Percentiles rank a stretch among this genome's conserved stretches.
phyloP scores from a whole-genome alignment of 2,888 invertebrate genomes.

The Glaucopsyche alexis region DNA sequence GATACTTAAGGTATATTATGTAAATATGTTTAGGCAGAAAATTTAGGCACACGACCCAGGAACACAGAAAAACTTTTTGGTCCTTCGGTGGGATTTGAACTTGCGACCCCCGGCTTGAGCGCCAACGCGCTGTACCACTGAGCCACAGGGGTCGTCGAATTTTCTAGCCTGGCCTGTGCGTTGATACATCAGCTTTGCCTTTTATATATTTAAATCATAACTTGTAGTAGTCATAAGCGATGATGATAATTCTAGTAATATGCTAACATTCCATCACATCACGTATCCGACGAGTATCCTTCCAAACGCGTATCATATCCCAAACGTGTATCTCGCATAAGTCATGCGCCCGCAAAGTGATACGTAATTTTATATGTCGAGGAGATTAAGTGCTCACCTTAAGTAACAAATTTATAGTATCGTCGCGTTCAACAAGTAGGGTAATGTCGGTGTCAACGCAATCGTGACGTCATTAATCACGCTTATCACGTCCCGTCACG shows the following conservation, averaged over 20 bases:
- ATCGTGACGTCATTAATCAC: slow-evolving; percentile 72
- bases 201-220: too few species aligned
- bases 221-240: too few species aligned
- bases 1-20: too few species aligned
- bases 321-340: neutral
- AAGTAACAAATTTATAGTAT: slow-evolving; percentile 20
- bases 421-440: slow-evolving; percentile 44
- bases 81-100: too few species aligned
- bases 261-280: neutral
- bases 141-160: too few species aligned
- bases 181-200: too few species aligned
- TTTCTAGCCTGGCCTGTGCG: too few species aligned
- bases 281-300: neutral
- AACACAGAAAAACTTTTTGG: too few species aligned
- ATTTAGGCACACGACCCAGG: too few species aligned
- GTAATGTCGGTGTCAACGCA: slow-evolving; percentile 40
- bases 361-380: slow-evolving; percentile 16
- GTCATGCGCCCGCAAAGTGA: slow-evolving; percentile 22
- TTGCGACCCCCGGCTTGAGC: too few species aligned
- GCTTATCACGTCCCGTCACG: slow-evolving; percentile 59
- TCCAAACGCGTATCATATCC: neutral
- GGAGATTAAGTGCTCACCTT: slow-evolving; percentile 15
- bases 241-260: neutral
- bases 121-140: too few species aligned
- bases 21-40: too few species aligned